Base-by-base conservation (phyloP, 2,113 vertebrate genomes). In the Nibea albiflora region DNA sequence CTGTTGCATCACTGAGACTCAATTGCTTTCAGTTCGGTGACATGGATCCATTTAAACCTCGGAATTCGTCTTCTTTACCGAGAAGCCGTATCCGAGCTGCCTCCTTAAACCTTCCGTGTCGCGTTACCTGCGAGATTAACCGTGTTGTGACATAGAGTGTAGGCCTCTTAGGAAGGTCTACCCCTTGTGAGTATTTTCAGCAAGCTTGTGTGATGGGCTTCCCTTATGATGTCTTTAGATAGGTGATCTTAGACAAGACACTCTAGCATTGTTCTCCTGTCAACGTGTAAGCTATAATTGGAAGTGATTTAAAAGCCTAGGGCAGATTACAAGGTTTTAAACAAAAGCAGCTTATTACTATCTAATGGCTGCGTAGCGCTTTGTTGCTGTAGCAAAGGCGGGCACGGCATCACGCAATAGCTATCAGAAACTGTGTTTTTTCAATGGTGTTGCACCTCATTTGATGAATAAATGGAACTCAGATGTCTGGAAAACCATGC, bases 321-420 rank as follows among this genome's bases (percentile, higher is more conserved):
- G 70, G 88, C 66, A 84, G 92, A 94, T 95, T 94, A 91, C 24
- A 62, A 64, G 90, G 75, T 84, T 87, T 94, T 84, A 90, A 86
- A 87, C 84, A 68, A 89, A 93, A 95, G 90, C 88, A n/a, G 92
- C 88, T 95, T 95, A 95, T 44, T 83, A 28, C 54, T 28, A 42
- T 78, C 73, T 77, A 63, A 85, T 60, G 26, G 53, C 81, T 56
- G 82, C 52, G 44, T 44, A 63, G 50, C 60, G 76, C 85, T 84
- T 83, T 78, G 83, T 69, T 80, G 68, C 57, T 72, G 54, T 15
- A 11, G 53, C 28, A n/a, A 57, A 78, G 62, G 26, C 80, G 20
- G 17, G 50, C 47, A 52, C 31, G 42, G 15, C 22, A 46, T 39
- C 35, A 9, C 12, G 39, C 39, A 11, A 11, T 19, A 20, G 5